Evolutionary conservation across 2,888 invertebrate genomes (phyloP).

Genomic region (Epistrophe eligans): DNA sequence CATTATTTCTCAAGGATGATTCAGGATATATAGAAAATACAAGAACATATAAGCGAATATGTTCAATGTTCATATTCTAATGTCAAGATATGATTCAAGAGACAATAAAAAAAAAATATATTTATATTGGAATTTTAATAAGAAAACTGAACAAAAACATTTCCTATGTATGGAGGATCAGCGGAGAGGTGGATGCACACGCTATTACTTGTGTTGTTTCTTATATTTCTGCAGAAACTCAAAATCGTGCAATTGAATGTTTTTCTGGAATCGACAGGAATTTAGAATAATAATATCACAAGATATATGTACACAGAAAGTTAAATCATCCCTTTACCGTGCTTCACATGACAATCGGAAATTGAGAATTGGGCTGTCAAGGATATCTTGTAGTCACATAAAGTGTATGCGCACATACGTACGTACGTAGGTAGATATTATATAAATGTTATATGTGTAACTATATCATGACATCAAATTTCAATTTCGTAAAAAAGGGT

Average conservation of each 20-base stretch:
- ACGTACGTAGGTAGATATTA: no score
- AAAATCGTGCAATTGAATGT: constrained; percentile 66
- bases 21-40: constrained; percentile 58
- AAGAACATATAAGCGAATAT: constrained; percentile 45
- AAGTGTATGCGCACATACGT: constrained; percentile 5
- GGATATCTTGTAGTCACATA: constrained; percentile 60
- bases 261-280: constrained; percentile 68
- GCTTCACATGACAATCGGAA: constrained; percentile 69
- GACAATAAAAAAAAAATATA: constrained; percentile 65
- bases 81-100: constrained; percentile 69
- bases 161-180: not conserved
- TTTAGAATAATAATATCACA: constrained; percentile 58
- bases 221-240: constrained; percentile 63
- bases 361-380: constrained; percentile 75
- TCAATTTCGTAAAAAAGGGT: constrained; percentile 56
- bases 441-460: constrained; percentile 33
- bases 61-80: constrained; percentile 69
- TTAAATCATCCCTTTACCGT: constrained; percentile 65
- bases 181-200: constrained; percentile 19
- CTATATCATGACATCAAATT: constrained; percentile 64
- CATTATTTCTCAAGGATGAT: constrained; percentile 70
- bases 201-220: constrained; percentile 59
- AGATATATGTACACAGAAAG: constrained; percentile 38
- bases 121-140: constrained; percentile 75
- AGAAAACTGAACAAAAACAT: constrained; percentile 64